A percentile compares a stretch with the other conserved stretches of the same genome.
These are phyloP conservation scores for Endomychus coccineus DNA, from an alignment of 2,888 invertebrate species.

Conservation along the genomic window DNA sequence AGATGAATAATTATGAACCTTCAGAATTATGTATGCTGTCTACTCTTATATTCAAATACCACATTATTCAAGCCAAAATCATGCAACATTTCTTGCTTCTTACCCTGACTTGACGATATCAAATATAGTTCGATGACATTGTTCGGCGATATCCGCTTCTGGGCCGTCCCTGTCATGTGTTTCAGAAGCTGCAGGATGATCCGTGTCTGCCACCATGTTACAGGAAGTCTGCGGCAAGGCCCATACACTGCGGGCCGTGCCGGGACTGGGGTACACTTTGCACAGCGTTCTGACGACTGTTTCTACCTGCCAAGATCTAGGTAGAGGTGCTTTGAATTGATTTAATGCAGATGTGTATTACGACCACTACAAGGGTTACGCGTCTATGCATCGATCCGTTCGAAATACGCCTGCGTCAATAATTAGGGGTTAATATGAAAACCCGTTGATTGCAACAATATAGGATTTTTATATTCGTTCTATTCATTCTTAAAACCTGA, in stretches of 20 bases:
- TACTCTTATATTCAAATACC: too few relatives aligned
- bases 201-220: slow-evolving; percentile 68
- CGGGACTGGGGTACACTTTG: slow-evolving; percentile 73
- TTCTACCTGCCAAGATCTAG: slow-evolving; percentile 12
- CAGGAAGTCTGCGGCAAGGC: slow-evolving; percentile 75
- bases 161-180: slow-evolving; percentile 46
- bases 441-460: too few relatives aligned
- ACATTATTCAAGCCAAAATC: too few relatives aligned
- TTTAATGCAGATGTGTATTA: background rate
- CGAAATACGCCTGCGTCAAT: too few relatives aligned
- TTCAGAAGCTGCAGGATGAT: slow-evolving; percentile 43
- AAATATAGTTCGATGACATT: slow-evolving; percentile 63
- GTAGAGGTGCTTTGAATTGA: background rate
- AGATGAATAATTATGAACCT: too few relatives aligned
- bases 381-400: too few relatives aligned
- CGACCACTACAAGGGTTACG: too few relatives aligned
- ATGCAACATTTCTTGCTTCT: too few relatives aligned
- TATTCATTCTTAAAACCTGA: too few relatives aligned
- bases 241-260: slow-evolving; percentile 86
- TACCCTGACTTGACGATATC: slow-evolving; percentile 81
- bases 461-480: too few relatives aligned
- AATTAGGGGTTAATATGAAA: too few relatives aligned
- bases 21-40: too few relatives aligned
- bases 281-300: slow-evolving; percentile 41
- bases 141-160: slow-evolving; percentile 44